Base-by-base conservation (phyloP, 2,888 invertebrate species). In the Miltochrista miniata region DNA sequence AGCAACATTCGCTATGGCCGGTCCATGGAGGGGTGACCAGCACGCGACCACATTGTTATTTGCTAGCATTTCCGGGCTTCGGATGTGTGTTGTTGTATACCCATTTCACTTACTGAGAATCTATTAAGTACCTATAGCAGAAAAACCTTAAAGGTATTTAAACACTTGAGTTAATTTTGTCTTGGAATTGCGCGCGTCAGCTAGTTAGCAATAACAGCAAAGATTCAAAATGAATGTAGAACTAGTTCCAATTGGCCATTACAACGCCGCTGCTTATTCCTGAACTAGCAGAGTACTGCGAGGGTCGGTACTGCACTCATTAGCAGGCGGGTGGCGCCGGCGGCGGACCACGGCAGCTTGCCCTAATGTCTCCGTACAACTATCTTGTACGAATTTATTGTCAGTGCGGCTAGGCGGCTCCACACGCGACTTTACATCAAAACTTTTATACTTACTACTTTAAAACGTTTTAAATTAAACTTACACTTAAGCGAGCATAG, bases 321-420 rank as follows among this genome's bases (percentile, higher is more conserved):
- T 75, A 74, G 72, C 63, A 75, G 29, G 70, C 75, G 49, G 55
- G 30, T 59, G 47, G 59, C 18, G 18, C 57, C 7, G 7, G 9
- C 7, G 35, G 12, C 33, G 63, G 57, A 47, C 54, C 45, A 46
- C 68, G 45, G 74, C 51, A 76, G 79, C 78, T 78, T 74, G 77
- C 61, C 50, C 58, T 74, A 73, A 79, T 75, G 72, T 72, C 72
- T 72, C 56, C 54, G 14, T 54, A 60, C 59, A 64, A 70, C 68
- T 67, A 68, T 73, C 70, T 63, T 56, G 56, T 54, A 35, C 45
- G 57, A 65, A 75, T 74, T 75, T 76, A 76, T 78, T 36, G 69
- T 57, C 50, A 29, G 54, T 60, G 48, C 51, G 54, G 57, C 15
- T 34, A 9, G 15, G 9, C 36, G 9, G 36, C 14, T 9, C 5